A percentile compares a stretch with the other conserved stretches of the same genome.
phyloP scores from a whole-genome alignment of 2,888 invertebrate species.

The Eupelmus urozonus region DNA sequence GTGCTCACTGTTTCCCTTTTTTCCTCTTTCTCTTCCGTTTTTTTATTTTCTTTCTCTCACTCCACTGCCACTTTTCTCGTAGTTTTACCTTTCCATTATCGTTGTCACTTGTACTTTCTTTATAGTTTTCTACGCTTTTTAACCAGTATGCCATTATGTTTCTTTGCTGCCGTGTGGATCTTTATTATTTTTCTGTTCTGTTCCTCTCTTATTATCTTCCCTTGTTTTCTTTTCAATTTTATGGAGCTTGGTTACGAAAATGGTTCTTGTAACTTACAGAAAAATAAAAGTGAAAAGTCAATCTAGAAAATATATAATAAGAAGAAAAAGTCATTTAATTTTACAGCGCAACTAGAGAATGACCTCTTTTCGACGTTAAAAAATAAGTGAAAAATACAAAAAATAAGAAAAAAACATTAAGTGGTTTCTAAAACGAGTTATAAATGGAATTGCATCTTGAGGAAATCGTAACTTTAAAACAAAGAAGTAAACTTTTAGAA shows the following conservation, averaged over 20 bases:
- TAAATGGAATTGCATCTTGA: too few species aligned
- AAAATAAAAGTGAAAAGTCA: background rate
- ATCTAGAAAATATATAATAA: constrained; percentile 8
- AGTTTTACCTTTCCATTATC: background rate
- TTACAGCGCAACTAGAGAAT: too few species aligned
- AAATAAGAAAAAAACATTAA: too few species aligned
- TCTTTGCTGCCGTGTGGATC: background rate
- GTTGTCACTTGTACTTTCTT: constrained; percentile 20
- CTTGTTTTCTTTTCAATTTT: constrained; percentile 36
- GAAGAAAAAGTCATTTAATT: background rate
- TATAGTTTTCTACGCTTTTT: background rate
- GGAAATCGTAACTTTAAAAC: too few species aligned
- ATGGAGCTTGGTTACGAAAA: constrained; percentile 25
- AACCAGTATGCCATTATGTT: background rate
- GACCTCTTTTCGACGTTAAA: too few species aligned
- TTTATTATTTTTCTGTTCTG: background rate
- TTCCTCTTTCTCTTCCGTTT: background rate
- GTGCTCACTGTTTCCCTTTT: background rate
- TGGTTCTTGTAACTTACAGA: constrained; percentile 19
- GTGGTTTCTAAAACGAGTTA: too few species aligned
- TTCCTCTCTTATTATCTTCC: background rate
- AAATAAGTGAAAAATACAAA: too few species aligned
- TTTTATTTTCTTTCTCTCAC: background rate
- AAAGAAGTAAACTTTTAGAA: too few species aligned
- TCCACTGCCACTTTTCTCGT: background rate